Evolutionary conservation across 1,140 invertebrate species (phyloP), one percentile per base, ranked within the genome.

Genomic region (Delia radicum): DNA sequence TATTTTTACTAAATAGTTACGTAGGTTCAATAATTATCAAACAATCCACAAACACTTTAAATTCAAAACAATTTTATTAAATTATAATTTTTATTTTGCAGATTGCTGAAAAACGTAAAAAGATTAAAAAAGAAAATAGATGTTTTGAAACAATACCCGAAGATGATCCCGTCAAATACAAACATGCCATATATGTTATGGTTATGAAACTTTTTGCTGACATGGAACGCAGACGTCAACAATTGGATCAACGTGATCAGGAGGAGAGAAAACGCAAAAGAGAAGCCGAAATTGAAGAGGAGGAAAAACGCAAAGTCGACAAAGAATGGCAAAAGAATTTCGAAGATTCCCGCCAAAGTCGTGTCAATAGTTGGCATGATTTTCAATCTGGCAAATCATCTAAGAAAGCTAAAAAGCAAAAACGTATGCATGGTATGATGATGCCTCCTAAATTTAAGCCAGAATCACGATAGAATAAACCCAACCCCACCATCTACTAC

Each of bases 151-250:
- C 89, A 27, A 93, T 99, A 69, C 97, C 98, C 48, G 98, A 99
- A 89, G 98, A 99, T 89, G 94, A 98, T 86, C 93, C 94, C 46
- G 91, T 90, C 61, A 95, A 97, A 86, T 97, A 95, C 81, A 96
- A 95, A 87, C 96, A 98, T 89, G 93, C 97, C 21, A 91, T 98
- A 21, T 98, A 98, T 90, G 96, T 98, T 12, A 94, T 98, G 91
- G 98, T 96, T 3, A 98, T 98, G 95, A 99, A 99, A 91, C 88
- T 99, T 31, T 99, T 99, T 91, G 98, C 97, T 71, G 97, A 99
- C 87, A 94, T 98, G 91, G 97, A 96, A 87, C 88, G 95, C 76
- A 93, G 96, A 89, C 89, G 93, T 75, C 92, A 95, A 81, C 93
- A 95, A 80, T 87, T 95, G 48, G 95, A 96, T 81, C 92, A 92